Evolutionary conservation across 2,113 vertebrate species (phyloP), one percentile per base, ranked within the genome.

Genomic region (Xenus cinereus): DNA sequence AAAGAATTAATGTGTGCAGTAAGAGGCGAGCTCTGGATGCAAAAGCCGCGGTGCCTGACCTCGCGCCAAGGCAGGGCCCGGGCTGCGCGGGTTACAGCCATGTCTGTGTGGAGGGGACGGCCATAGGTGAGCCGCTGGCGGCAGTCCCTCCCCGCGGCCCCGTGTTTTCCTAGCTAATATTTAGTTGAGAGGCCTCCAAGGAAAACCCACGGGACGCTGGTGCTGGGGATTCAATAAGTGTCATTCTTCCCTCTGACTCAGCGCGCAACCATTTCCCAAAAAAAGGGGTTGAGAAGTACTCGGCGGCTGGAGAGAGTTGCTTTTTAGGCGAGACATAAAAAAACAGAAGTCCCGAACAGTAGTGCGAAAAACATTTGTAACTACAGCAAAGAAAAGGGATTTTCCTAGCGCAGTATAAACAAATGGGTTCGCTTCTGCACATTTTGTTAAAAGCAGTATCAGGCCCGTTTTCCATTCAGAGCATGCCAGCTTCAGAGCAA

Each of bases 231-330:
- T 94, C 96, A 96, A 69, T 92, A 91, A 92, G 76, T 91, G 80
- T 94, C 95, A 97, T 96, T 97, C 92, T 97, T 97, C 95, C 94
- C 94, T 93, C 90, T 96, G 90, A 97, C 69, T 97, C 95, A 96
- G 66, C 10, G 75, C 17, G 3, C 69, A 95, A 57, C 62, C 69
- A 76, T 91, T 95, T 97, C 94, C 94, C 90, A 63, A 93, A 93
- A 93, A 89, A 39, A 4, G 80, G 92, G 80, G 86, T 93, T 94
- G 90, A 88, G 75, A 92, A 94, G 96, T 75, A 39, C 76, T 93
- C 7, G 5, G 92, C 50, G 79, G 83, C 74, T 81, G 66, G 56
- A 81, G 90, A 92, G 86, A 91, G 50, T 3, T 45, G 80, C 68
- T 80, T 84, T 92, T 87, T 82, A 81, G 56, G 51, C 86, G 76